Conservation (phyloP, 2,113 vertebrate species). For the Emydura subglobosa region DNA sequence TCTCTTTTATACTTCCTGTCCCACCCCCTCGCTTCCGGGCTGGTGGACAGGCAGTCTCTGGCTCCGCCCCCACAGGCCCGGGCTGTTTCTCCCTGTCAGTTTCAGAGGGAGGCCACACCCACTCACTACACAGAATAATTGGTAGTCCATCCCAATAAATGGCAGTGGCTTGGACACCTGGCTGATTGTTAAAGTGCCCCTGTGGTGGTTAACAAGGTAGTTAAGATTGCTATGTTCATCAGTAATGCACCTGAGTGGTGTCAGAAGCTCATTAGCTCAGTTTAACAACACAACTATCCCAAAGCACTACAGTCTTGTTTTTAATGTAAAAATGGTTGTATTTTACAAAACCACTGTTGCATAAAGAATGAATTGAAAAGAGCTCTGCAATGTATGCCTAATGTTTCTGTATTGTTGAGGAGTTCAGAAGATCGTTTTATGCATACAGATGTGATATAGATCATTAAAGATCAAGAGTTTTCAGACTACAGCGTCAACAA, state of each 20-base stretch:
- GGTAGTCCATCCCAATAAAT: too few species aligned
- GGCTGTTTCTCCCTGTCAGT: too few species aligned
- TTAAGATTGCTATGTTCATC: slow-evolving; percentile 6
- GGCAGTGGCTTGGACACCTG: too few species aligned
- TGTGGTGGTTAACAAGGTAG: neutral
- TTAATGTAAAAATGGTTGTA: slow-evolving; percentile 45
- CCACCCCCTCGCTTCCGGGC: too few species aligned
- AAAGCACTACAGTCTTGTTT: slow-evolving; percentile 29
- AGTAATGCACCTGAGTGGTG: neutral
- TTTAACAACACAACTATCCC: slow-evolving; percentile 19
- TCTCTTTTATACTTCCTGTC: too few species aligned
- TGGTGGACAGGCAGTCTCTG: too few species aligned
- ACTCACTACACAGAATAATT: too few species aligned
- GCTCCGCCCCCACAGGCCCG: too few species aligned
- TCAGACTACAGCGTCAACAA: slow-evolving; percentile 28
- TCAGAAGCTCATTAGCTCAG: slow-evolving; percentile 53
- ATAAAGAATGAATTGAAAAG: slow-evolving; percentile 27
- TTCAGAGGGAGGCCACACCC: too few species aligned
- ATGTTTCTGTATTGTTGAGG: slow-evolving; percentile 39
- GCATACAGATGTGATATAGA: slow-evolving; percentile 47
- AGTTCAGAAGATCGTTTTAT: slow-evolving; percentile 30
- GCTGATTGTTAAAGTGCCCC: too few species aligned
- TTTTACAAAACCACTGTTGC: slow-evolving; percentile 54
- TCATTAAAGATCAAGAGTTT: slow-evolving; percentile 67
- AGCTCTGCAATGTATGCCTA: slow-evolving; percentile 41